These are phyloP conservation scores for Hippocampus zosterae DNA, from an alignment of 2,113 vertebrate genomes.

Conservation along the genomic window DNA sequence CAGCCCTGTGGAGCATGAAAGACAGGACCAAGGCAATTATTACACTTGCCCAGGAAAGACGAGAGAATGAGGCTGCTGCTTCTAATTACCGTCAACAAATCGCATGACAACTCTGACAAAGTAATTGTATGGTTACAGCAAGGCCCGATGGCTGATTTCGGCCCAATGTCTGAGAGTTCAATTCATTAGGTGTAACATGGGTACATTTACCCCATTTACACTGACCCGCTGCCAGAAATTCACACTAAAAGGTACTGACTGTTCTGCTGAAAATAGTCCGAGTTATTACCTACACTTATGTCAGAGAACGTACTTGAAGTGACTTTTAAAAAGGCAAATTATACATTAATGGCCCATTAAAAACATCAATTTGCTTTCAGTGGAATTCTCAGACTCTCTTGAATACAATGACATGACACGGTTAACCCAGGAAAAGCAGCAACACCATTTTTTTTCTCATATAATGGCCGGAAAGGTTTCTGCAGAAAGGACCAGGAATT, in stretches of 20 bases:
- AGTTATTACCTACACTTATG: neutral
- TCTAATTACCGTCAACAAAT: neutral
- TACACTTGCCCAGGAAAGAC: neutral
- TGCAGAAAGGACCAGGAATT: neutral
- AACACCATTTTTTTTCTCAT: neutral
- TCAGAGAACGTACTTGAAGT: neutral
- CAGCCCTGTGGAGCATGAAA: conserved; percentile 73
- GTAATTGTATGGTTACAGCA: neutral
- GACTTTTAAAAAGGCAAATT: neutral
- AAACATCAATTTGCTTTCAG: neutral
- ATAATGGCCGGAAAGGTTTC: neutral
- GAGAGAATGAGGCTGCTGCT: neutral
- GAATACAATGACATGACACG: neutral
- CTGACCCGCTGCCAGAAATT: neutral
- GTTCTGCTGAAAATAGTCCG: neutral
- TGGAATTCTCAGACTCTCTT: no score
- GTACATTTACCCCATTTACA: neutral
- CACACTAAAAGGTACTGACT: neutral
- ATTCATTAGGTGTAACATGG: neutral
- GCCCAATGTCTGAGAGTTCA: neutral
- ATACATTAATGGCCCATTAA: neutral
- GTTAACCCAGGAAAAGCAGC: neutral
- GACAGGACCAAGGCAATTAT: neutral
- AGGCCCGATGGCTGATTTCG: neutral
- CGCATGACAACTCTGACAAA: neutral